Conservation (phyloP, 1,140 invertebrate genomes). For the Acyrthosiphon pisum region DNA sequence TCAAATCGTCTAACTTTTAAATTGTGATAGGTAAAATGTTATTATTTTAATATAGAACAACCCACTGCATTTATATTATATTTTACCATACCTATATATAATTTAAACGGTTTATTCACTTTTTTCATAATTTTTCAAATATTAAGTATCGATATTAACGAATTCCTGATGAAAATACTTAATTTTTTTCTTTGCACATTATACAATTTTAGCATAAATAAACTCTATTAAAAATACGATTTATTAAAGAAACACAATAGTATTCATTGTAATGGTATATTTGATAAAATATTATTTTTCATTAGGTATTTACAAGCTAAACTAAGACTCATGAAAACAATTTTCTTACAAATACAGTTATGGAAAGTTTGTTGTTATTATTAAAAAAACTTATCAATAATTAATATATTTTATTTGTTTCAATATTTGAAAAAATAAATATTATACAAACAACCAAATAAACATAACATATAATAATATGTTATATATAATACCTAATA, state of each 20-base stretch:
- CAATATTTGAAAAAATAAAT: background rate
- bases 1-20: too few species aligned
- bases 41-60: too few species aligned
- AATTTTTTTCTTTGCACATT: background rate
- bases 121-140: too few species aligned
- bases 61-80: too few species aligned
- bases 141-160: too few species aligned
- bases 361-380: background rate
- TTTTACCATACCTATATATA: too few species aligned
- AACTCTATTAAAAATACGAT: background rate
- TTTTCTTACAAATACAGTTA: background rate
- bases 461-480: background rate
- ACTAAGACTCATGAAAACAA: background rate
- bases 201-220: background rate
- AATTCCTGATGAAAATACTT: background rate
- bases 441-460: too few species aligned
- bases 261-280: background rate
- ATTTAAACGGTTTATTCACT: too few species aligned
- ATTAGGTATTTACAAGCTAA: background rate
- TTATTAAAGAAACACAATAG: background rate
- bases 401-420: background rate
- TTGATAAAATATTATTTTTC: background rate
- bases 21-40: too few species aligned
- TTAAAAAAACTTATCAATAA: background rate
- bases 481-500: background rate